Evolutionary conservation across 2,888 invertebrate species (phyloP).

Genomic region (Idaea dimidiata): DNA sequence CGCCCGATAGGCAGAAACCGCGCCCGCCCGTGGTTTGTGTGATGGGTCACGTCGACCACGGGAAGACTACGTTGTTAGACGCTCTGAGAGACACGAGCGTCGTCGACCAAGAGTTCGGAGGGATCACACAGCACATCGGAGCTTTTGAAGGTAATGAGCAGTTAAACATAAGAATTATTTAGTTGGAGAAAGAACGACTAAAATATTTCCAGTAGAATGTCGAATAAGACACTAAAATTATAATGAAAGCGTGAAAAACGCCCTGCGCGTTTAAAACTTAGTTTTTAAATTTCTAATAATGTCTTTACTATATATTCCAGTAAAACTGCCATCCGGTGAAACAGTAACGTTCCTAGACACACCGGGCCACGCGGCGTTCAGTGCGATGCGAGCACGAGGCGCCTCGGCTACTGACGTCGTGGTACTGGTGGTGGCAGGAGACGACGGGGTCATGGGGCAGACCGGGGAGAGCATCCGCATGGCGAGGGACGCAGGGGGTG

Average conservation of each 20-base stretch:
- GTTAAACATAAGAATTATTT: too few species aligned
- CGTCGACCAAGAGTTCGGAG: slow-evolving; percentile 96
- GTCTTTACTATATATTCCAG: slow-evolving; percentile 58
- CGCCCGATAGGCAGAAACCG: slow-evolving; percentile 82
- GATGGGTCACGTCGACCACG: slow-evolving; percentile 99
- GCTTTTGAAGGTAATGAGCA: slow-evolving; percentile 94
- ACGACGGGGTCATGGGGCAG: slow-evolving; percentile 99
- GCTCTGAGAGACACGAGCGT: slow-evolving; percentile 91
- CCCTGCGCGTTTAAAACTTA: too few species aligned
- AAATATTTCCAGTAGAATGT: too few species aligned
- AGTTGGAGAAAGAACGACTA: too few species aligned
- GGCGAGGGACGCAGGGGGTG: slow-evolving; percentile 86
- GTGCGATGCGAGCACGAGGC: slow-evolving; percentile 96
- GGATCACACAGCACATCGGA: slow-evolving; percentile 99
- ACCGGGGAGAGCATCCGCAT: slow-evolving; percentile 94
- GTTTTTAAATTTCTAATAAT: too few species aligned
- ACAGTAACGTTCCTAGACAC: slow-evolving; percentile 97
- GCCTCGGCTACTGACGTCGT: slow-evolving; percentile 96
- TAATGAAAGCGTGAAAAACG: too few species aligned
- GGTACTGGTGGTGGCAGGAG: slow-evolving; percentile 97
- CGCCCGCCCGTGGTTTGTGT: slow-evolving; percentile 97
- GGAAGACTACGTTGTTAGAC: slow-evolving; percentile 98
- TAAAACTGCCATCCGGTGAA: slow-evolving; percentile 85
- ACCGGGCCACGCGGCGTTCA: slow-evolving; percentile 99
- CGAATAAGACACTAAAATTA: too few species aligned